phyloP scores from a whole-genome alignment of 2,113 vertebrate genomes.

The Trochalopteron elliotii region DNA sequence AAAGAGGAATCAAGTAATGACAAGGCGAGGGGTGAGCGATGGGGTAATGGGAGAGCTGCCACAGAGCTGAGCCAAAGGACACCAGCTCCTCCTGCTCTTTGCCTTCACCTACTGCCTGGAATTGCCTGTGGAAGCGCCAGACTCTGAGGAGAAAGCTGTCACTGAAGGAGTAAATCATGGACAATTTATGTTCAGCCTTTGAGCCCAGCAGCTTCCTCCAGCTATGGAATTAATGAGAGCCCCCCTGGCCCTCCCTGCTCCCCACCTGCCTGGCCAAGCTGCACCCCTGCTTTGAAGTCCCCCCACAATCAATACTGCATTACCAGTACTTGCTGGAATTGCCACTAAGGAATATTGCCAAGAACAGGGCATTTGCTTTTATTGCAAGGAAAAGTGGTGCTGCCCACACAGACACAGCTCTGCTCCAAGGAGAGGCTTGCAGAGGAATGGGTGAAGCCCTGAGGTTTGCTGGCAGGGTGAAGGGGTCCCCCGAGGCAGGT shows the following conservation, averaged over 20 bases:
- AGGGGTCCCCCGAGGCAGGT: fast-evolving
- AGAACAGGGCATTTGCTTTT: not conserved
- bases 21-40: not conserved
- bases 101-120: not conserved
- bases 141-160: not conserved
- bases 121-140: not conserved
- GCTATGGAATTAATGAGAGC: not conserved
- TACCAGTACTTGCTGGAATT: not conserved
- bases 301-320: not conserved
- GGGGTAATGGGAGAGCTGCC: not conserved
- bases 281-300: not conserved
- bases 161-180: not conserved
- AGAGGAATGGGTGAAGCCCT: not conserved
- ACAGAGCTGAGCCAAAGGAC: not conserved
- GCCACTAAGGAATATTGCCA: not conserved
- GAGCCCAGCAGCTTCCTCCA: not conserved
- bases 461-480: not conserved
- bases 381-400: not conserved
- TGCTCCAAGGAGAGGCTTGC: not conserved
- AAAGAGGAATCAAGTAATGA: slow-evolving; percentile 6
- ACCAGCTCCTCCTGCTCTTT: not conserved
- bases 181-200: not conserved
- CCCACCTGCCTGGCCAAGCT: not conserved
- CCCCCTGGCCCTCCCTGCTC: not conserved
- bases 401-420: not conserved